These are phyloP conservation scores for Castor canadensis DNA, from an alignment of 2,113 vertebrate species.

Conservation along the genomic window DNA sequence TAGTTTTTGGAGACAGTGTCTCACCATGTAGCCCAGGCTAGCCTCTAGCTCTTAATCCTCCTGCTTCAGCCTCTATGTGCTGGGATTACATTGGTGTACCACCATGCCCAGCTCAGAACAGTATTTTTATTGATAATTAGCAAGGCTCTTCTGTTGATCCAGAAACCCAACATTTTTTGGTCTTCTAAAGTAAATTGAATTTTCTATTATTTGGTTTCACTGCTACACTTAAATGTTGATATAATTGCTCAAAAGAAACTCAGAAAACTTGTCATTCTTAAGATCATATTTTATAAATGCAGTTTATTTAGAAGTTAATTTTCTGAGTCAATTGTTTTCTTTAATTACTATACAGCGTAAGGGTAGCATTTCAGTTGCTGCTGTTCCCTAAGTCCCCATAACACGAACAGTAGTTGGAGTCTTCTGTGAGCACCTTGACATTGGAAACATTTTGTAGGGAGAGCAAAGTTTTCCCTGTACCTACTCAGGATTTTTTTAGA, in stretches of 20 bases:
- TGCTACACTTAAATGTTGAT: neutral
- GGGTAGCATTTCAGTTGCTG: neutral
- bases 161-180: neutral
- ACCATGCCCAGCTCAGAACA: no score
- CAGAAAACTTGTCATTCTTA: neutral
- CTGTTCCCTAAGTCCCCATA: neutral
- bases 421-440: neutral
- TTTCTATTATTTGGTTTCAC: neutral
- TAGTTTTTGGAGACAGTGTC: no score
- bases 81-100: no score
- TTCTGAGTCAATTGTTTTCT: neutral
- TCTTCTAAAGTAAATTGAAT: neutral
- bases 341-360: neutral
- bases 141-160: neutral
- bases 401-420: neutral
- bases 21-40: no score
- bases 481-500: neutral
- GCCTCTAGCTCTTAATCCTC: no score
- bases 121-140: no score
- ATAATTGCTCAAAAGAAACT: neutral
- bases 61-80: no score
- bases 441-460: neutral
- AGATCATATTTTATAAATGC: neutral
- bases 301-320: neutral
- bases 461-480: neutral